A percentile compares a stretch with the other conserved stretches of the same genome.
These are phyloP conservation scores for Porites lobata DNA, from an alignment of 92 coral and sea anemone species.

Conservation along the genomic window DNA sequence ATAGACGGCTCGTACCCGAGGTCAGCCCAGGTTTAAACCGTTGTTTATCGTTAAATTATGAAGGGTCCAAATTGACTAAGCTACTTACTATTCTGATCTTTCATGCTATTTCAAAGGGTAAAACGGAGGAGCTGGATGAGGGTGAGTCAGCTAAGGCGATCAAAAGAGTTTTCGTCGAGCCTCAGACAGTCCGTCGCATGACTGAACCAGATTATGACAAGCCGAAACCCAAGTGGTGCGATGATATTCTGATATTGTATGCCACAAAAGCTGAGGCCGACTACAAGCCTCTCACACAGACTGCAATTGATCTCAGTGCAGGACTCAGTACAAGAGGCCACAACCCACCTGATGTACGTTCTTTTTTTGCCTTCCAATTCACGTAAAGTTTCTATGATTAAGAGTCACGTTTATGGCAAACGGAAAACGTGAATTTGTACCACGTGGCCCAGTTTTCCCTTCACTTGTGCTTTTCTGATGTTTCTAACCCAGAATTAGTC, in stretches of 20 bases:
- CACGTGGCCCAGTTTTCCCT: too few species aligned
- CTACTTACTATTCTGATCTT: too few species aligned
- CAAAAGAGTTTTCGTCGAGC: slow-evolving; percentile 32
- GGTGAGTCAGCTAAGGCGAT: slow-evolving; percentile 26
- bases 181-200: slow-evolving; percentile 47
- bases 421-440: too few species aligned
- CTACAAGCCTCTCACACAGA: slow-evolving; percentile 60
- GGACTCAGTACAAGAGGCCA: slow-evolving; percentile 4
- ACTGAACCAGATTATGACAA: slow-evolving; percentile 46
- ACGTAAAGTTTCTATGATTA: too few species aligned
- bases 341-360: slow-evolving; percentile 18
- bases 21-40: too few species aligned
- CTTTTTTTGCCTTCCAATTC: too few species aligned
- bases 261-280: slow-evolving; percentile 38
- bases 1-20: too few species aligned
- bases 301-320: slow-evolving; percentile 46
- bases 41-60: too few species aligned
- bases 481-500: too few species aligned
- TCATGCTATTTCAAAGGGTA: slow-evolving; percentile 30
- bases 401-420: too few species aligned
- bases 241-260: slow-evolving; percentile 52
- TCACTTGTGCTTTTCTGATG: too few species aligned
- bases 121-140: slow-evolving; percentile 33
- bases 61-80: too few species aligned
- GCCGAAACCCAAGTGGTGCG: slow-evolving; percentile 41